Evolutionary conservation across 2,113 vertebrate species (phyloP).

Genomic region (Lagopus leucura): DNA sequence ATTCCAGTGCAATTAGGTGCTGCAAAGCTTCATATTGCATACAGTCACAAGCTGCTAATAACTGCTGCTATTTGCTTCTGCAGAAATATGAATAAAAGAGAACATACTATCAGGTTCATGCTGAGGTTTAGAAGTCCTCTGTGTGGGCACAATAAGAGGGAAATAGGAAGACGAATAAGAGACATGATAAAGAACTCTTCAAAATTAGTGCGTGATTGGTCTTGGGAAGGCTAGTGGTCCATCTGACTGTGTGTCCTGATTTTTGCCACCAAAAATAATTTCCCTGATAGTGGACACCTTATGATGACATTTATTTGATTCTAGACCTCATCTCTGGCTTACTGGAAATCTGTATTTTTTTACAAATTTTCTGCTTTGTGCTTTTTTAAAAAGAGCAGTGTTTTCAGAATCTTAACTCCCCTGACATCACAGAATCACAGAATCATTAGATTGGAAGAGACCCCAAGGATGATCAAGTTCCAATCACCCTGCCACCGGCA

Average conservation of each 20-base stretch:
- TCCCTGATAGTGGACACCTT: not conserved
- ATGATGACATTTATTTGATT: not conserved
- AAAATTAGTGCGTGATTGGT: not conserved
- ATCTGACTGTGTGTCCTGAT: not conserved
- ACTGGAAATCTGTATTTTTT: slow-evolving; percentile 18
- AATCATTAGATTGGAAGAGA: too few species aligned
- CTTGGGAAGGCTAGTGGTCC: not conserved
- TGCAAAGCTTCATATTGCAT: slow-evolving; percentile 8
- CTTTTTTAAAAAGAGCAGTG: not conserved
- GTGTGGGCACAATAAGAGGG: not conserved
- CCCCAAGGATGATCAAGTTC: too few species aligned
- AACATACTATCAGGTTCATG: slow-evolving; percentile 5
- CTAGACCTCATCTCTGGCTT: not conserved
- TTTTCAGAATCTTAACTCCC: not conserved
- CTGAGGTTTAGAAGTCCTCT: slow-evolving; percentile 42
- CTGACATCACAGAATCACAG: not conserved
- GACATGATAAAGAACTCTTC: not conserved
- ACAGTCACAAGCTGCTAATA: slow-evolving; percentile 9
- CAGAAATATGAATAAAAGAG: slow-evolving; percentile 27
- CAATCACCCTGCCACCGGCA: too few species aligned
- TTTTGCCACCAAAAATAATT: not conserved
- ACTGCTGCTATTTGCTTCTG: not conserved
- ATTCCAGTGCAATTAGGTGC: not conserved
- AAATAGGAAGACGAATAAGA: not conserved
- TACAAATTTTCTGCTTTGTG: not conserved